These are phyloP conservation scores for Syngnathus rostellatus DNA, from an alignment of 2,797 vertebrate genomes.

Conservation along the genomic window DNA sequence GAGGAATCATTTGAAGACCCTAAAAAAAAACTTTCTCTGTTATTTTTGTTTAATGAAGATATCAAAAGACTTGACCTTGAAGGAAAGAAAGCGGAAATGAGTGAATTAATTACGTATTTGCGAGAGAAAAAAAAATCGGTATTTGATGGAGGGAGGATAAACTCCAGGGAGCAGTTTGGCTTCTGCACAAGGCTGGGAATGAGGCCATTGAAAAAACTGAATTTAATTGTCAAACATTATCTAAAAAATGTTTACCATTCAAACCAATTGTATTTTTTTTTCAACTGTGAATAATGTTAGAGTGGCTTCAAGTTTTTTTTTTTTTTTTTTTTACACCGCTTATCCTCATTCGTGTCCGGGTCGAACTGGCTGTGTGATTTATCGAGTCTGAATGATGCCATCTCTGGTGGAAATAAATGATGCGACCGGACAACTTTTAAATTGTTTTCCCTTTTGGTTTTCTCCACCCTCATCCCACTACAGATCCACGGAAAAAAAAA, in stretches of 20 bases:
- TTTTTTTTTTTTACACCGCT: background rate
- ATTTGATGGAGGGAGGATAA: conserved; percentile 15
- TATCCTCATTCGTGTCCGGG: background rate
- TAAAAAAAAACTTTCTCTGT: conserved; percentile 14
- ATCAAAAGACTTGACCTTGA: conserved; percentile 58
- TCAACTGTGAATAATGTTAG: no score
- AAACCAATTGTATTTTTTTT: no score
- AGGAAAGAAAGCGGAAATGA: conserved; percentile 48
- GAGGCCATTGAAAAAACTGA: conserved; percentile 10
- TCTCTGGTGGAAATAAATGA: conserved; percentile 6
- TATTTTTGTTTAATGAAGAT: conserved; percentile 45
- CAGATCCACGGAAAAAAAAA: background rate
- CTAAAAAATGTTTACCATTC: no score
- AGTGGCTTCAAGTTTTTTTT: no score
- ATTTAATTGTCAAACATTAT: no score
- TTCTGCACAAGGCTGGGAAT: conserved; percentile 30
- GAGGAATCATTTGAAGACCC: conserved; percentile 52
- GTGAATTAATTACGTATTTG: conserved; percentile 44
- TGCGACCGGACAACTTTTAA: conserved; percentile 7
- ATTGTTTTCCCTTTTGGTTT: conserved; percentile 6
- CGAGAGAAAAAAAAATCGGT: conserved; percentile 9
- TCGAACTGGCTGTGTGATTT: conserved; percentile 2
- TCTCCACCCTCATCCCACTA: background rate
- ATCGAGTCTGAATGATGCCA: conserved; percentile 3
- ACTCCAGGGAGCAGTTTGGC: conserved; percentile 16